A percentile compares a stretch with the other conserved stretches of the same genome.
phyloP scores from a whole-genome alignment of 2,797 vertebrate species.

The Acridotheres tristis region DNA sequence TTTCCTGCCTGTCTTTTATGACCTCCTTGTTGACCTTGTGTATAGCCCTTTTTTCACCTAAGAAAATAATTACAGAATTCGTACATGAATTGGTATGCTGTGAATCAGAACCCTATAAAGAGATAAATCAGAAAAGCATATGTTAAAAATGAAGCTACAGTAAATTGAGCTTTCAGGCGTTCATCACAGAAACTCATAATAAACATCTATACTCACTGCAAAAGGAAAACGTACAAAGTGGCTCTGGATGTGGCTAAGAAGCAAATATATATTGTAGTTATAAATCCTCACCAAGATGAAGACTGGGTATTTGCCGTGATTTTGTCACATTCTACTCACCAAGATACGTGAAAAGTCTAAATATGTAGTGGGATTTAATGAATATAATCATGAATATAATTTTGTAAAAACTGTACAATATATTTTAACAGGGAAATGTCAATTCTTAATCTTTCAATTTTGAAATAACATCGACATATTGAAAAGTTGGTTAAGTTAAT shows the following conservation, averaged over 20 bases:
- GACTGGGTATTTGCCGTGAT: background rate
- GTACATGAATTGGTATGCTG: background rate
- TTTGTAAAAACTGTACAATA: background rate
- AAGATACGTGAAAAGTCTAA: background rate
- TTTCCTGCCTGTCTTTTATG: background rate
- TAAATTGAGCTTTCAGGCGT: background rate
- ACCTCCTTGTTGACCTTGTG: background rate
- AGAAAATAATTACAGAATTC: background rate
- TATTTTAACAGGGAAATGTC: background rate
- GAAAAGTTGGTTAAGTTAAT: background rate
- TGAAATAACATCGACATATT: background rate
- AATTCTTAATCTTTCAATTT: background rate
- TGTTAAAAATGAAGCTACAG: background rate
- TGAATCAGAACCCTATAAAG: background rate
- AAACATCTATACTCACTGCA: constrained; percentile 44
- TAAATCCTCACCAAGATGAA: constrained; percentile 47
- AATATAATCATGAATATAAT: background rate
- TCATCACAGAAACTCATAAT: constrained; percentile 8
- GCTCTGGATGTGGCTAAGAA: constrained; percentile 63
- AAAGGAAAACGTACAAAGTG: constrained; percentile 39
- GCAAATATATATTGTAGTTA: constrained; percentile 34
- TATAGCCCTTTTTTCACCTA: background rate
- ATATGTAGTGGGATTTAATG: background rate
- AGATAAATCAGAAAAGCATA: background rate
- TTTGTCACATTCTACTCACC: background rate